Evolutionary conservation across 2,888 invertebrate genomes (phyloP), one percentile per base, ranked within the genome.

Genomic region (Acleris emargana): DNA sequence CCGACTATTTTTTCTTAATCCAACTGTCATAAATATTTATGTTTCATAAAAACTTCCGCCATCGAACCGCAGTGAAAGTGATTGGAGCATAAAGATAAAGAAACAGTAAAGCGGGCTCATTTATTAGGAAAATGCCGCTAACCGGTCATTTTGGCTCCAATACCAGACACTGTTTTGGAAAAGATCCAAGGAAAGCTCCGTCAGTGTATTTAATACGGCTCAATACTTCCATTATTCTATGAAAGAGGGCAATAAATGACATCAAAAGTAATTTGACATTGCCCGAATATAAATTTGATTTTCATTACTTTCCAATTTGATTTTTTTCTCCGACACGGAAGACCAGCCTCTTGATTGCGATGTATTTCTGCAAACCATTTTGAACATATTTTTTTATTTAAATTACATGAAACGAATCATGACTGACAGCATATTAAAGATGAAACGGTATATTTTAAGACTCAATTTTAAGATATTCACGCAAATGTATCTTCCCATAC

Each of bases 121-220:
- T 81, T 80, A 82, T 78, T 80, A 81, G 72, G 69, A 68, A 72
- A 77, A 75, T 74, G 71, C 70, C 72, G 74, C 75, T 75, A 77
- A 77, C 70, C 68, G 71, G 76, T 80, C 76, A 78, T 83, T 82
- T 77, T 79, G 78, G 79, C 75, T 75, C 73, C 72, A 73, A 77
- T 76, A 73, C 68, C 73, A 76, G 78, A 76, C 79, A 79, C 72
- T 75, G 76, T 77, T 77, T 80, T 86, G 86, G 86, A 83, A 68
- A 55, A 69, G 73, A 69, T 84, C 83, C 85, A 85, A 82, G 73
- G 64, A 76, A 74, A 76, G 77, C 81, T 81, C 76, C 74, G 79
- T 77, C 71, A 69, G 70, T 72, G 73, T 76, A 74, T 76, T 71
- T 72, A 75, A 76, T 77, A 73, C 76, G 74, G 75, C 76, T 69